Conservation (phyloP, 1,140 invertebrate genomes). For the Calephelis nemesis region DNA sequence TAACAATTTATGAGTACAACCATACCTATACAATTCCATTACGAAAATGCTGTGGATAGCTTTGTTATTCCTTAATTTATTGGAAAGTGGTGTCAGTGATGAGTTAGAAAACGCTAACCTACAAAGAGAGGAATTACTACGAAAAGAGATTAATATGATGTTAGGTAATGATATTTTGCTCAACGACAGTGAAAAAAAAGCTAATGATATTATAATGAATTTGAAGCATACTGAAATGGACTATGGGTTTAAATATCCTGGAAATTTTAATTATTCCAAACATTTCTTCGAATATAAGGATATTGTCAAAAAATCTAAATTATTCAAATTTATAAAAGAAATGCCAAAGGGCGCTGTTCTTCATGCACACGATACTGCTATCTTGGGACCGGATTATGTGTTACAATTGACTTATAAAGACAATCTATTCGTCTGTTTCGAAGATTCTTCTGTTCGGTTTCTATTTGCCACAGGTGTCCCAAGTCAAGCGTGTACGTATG, state of each 20-base stretch:
- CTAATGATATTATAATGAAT: conserved; percentile 69
- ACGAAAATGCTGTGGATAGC: conserved; percentile 44
- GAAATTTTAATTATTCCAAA: conserved; percentile 81
- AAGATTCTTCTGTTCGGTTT: conserved; percentile 42
- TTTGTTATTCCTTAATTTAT: conserved; percentile 32
- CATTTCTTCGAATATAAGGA: conserved; percentile 81
- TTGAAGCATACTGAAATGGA: too few relatives aligned
- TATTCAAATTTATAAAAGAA: conserved; percentile 84
- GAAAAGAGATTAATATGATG: conserved; percentile 56
- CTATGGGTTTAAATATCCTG: conserved; percentile 40
- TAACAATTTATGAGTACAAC: too few relatives aligned
- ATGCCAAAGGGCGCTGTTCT: conserved; percentile 87
- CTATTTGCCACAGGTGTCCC: conserved; percentile 61
- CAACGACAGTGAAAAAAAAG: conserved; percentile 79
- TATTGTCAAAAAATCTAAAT: conserved; percentile 81
- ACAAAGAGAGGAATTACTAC: conserved; percentile 51
- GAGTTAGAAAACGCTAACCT: conserved; percentile 35
- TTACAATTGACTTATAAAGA: conserved; percentile 84
- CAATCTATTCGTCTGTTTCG: conserved; percentile 84
- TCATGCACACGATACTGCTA: conserved; percentile 85
- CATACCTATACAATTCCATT: too few relatives aligned
- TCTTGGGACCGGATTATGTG: conserved; percentile 83
- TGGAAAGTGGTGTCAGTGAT: conserved; percentile 29
- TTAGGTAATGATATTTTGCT: conserved; percentile 44
- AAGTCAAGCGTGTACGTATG: conserved; percentile 32